phyloP scores from a whole-genome alignment of 2,113 vertebrate species.

The Panurus biarmicus region DNA sequence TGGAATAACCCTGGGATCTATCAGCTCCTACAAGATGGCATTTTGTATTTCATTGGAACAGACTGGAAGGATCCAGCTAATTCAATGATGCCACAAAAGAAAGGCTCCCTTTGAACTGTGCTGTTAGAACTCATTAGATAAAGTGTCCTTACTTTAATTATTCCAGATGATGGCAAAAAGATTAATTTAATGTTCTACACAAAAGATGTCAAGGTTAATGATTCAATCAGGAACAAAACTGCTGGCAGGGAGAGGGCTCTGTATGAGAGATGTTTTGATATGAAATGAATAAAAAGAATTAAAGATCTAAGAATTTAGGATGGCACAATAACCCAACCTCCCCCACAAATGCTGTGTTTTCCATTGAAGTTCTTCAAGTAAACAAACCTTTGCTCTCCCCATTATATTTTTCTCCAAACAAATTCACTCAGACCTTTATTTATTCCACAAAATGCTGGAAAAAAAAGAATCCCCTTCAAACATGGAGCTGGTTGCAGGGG shows the following conservation, averaged over 20 bases:
- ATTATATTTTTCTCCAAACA: not conserved
- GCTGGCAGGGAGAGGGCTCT: not conserved
- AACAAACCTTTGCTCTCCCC: constrained; percentile 5
- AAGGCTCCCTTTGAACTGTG: not conserved
- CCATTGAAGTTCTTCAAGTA: not conserved
- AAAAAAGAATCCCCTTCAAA: not conserved
- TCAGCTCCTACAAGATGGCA: not conserved
- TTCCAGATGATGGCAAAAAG: not conserved
- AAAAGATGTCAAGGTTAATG: constrained; percentile 19
- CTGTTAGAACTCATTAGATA: not conserved
- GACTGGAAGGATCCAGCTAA: not conserved
- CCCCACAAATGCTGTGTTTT: not conserved
- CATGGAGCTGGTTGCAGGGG: not conserved
- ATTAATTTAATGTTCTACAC: not conserved
- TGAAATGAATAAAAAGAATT: not conserved
- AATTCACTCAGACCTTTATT: constrained; percentile 8
- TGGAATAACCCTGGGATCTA: not conserved
- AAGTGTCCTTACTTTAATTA: not conserved
- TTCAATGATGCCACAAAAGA: not conserved
- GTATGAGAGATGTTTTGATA: not conserved
- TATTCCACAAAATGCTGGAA: not conserved
- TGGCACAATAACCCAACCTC: not conserved
- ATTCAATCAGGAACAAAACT: not conserved
- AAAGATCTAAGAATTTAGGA: not conserved
- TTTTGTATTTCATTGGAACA: not conserved